Evolutionary conservation across 2,113 vertebrate species (phyloP).

Genomic region (Halcyon malimbica): DNA sequence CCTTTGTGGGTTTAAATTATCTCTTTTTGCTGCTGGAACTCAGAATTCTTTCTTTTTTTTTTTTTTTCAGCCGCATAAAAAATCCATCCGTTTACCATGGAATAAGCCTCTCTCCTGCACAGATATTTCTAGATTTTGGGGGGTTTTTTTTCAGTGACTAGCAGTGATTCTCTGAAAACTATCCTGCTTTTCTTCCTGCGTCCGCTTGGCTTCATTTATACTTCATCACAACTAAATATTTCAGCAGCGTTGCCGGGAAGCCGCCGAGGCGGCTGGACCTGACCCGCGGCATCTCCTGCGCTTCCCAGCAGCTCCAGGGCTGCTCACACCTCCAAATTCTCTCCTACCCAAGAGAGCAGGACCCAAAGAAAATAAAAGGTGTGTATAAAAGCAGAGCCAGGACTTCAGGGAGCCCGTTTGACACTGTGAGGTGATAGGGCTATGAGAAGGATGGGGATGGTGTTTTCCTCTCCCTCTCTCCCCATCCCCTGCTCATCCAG

Average conservation of each 20-base stretch:
- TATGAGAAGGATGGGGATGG: not conserved
- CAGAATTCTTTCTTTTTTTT: not conserved
- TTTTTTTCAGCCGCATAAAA: not conserved
- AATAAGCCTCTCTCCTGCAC: not conserved
- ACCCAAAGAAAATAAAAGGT: not conserved
- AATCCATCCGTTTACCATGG: not conserved
- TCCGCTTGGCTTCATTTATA: not conserved
- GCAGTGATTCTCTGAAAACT: not conserved
- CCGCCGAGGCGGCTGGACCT: not conserved
- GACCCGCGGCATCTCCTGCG: not conserved
- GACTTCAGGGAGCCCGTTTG: not conserved
- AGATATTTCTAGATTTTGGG: not conserved
- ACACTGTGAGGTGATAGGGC: not conserved
- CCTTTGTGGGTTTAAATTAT: not conserved
- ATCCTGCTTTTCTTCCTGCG: not conserved
- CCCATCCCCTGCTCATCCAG: not conserved
- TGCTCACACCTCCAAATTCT: not conserved
- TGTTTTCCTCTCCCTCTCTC: not conserved
- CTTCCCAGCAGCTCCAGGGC: not conserved
- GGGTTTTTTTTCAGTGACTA: not conserved
- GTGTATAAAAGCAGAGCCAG: not conserved
- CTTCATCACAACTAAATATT: not conserved
- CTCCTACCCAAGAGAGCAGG: not conserved
- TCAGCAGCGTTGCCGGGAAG: not conserved
- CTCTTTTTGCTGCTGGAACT: not conserved